These are phyloP conservation scores for Festucalex cinctus DNA, from an alignment of 2,113 vertebrate species.

Conservation along the genomic window DNA sequence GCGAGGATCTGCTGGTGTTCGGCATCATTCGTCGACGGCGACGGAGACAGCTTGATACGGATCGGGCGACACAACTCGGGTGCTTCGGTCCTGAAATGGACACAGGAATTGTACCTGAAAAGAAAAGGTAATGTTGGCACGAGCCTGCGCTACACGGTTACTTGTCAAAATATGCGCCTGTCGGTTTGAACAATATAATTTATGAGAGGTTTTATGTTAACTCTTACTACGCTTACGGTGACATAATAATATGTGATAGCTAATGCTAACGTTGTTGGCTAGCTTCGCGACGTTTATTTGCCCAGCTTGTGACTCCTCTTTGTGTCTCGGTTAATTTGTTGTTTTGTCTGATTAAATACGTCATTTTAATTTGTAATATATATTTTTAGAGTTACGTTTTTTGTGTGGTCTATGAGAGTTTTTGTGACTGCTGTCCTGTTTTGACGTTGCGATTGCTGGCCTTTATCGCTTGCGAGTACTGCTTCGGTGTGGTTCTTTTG, in stretches of 20 bases:
- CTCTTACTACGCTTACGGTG: constrained; percentile 25
- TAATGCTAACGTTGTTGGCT: constrained; percentile 30
- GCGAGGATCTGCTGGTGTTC: constrained; percentile 16
- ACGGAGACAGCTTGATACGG: constrained; percentile 40
- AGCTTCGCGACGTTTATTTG: not conserved
- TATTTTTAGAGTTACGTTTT: not conserved
- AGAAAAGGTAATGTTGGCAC: constrained; percentile 71
- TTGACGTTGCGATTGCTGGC: constrained; percentile 6
- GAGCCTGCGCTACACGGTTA: not conserved
- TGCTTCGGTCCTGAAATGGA: constrained; percentile 70
- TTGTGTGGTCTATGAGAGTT: not conserved
- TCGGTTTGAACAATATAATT: rapidly evolving
- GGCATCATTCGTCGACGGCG: constrained; percentile 43
- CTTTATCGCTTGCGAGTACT: constrained; percentile 8
- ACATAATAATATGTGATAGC: constrained; percentile 29
- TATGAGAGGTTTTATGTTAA: constrained; percentile 24
- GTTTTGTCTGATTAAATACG: not conserved
- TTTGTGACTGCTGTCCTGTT: not conserved
- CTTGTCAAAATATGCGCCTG: not conserved
- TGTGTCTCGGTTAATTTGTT: not conserved
- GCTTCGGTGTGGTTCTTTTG: constrained; percentile 18
- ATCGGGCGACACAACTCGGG: constrained; percentile 60
- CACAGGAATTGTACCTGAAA: constrained; percentile 73
- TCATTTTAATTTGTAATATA: too few relatives aligned
- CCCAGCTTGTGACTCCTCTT: not conserved